Percentiles rank a stretch among this genome's conserved stretches.
These are phyloP conservation scores for Pelodytes ibericus DNA, from an alignment of 2,797 vertebrate genomes.

Conservation along the genomic window DNA sequence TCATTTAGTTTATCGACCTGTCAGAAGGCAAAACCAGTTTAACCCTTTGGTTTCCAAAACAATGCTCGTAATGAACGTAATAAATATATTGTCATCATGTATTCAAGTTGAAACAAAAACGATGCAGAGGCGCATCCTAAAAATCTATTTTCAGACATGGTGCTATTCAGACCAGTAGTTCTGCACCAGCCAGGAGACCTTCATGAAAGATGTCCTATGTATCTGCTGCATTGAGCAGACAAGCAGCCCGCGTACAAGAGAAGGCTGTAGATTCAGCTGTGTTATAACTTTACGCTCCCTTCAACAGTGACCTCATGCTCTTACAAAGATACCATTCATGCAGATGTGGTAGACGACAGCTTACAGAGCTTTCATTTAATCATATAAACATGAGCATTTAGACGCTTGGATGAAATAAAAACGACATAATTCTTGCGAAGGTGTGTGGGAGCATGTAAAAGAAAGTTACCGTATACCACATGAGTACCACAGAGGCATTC, in stretches of 20 bases:
- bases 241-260: slow-evolving; percentile 46
- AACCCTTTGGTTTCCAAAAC: too few relatives aligned
- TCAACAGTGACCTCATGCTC: slow-evolving; percentile 90
- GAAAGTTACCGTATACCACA: slow-evolving; percentile 29
- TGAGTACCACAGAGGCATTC: slow-evolving; percentile 20
- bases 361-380: slow-evolving; percentile 89
- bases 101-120: neutral
- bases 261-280: slow-evolving; percentile 85
- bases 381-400: slow-evolving; percentile 84
- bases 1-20: too few relatives aligned
- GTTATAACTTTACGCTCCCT: slow-evolving; percentile 90
- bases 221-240: slow-evolving; percentile 41
- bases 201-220: slow-evolving; percentile 52
- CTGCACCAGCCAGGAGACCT: slow-evolving; percentile 24
- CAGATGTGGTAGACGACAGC: slow-evolving; percentile 80
- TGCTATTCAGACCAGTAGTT: slow-evolving; percentile 6
- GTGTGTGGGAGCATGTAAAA: slow-evolving; percentile 44
- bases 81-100: too few relatives aligned
- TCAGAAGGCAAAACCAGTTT: too few relatives aligned
- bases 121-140: neutral
- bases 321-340: slow-evolving; percentile 98
- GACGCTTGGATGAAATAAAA: slow-evolving; percentile 75
- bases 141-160: neutral
- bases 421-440: slow-evolving; percentile 64
- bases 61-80: too few relatives aligned